Conservation (phyloP, 2,113 vertebrate genomes). For the Thamnophis sirtalis region DNA sequence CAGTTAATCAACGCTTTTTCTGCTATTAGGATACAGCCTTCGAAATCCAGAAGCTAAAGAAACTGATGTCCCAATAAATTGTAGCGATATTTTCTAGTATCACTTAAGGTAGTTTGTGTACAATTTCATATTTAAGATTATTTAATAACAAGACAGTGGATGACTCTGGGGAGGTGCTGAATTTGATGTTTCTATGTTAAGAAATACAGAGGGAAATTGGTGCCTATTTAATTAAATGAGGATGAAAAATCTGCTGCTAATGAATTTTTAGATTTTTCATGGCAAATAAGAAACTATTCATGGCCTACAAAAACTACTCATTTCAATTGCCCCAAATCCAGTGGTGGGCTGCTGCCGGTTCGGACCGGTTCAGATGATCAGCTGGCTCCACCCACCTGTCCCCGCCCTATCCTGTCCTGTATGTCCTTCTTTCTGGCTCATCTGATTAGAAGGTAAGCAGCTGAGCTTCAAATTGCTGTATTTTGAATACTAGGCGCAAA, state of each 20-base stretch:
- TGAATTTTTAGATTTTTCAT: not conserved
- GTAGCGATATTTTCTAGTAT: not conserved
- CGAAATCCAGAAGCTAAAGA: not conserved
- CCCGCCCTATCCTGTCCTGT: too few species aligned
- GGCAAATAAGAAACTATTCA: not conserved
- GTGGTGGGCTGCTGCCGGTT: too few species aligned
- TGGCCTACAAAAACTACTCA: not conserved
- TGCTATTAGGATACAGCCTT: not conserved
- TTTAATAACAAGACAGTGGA: not conserved
- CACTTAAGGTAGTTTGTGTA: not conserved
- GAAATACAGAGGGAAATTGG: not conserved
- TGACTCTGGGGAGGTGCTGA: not conserved
- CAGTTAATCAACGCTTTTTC: not conserved
- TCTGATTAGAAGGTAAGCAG: too few species aligned
- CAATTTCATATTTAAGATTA: not conserved
- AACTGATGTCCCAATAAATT: not conserved
- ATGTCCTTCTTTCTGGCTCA: too few species aligned
- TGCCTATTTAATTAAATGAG: not conserved
- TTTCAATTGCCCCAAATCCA: not conserved
- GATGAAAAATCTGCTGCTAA: not conserved
- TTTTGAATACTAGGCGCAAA: too few species aligned
- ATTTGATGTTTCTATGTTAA: not conserved
- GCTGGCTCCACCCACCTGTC: too few species aligned
- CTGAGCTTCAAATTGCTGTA: too few species aligned
- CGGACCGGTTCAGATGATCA: too few species aligned